These are phyloP conservation scores for Pollachius pollachius DNA, from an alignment of 2,113 vertebrate species.

Conservation along the genomic window DNA sequence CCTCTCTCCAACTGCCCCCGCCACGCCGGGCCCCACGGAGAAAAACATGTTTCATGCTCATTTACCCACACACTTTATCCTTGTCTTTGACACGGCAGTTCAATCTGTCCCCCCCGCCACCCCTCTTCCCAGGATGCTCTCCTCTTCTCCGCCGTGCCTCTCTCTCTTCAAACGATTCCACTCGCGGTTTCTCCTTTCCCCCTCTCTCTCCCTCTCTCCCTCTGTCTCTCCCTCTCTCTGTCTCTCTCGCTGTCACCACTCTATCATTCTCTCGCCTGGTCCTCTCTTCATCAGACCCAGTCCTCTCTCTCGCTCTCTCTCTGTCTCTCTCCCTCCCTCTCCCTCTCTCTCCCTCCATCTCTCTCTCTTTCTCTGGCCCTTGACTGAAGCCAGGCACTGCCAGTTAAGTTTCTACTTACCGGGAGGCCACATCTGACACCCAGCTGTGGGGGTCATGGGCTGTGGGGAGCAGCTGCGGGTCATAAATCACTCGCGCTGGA, in stretches of 20 bases:
- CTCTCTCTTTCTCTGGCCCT: conserved; percentile 30
- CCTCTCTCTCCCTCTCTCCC: conserved; percentile 8
- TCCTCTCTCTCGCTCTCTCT: not conserved
- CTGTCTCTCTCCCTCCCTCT: conserved; percentile 35
- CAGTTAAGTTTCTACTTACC: conserved; percentile 69
- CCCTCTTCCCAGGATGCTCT: not conserved
- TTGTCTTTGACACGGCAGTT: conserved; percentile 3
- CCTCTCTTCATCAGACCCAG: not conserved
- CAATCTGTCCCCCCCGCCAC: not conserved
- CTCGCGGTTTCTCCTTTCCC: not conserved
- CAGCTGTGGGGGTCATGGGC: conserved; percentile 72
- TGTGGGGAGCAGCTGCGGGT: conserved; percentile 68
- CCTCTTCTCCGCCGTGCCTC: not conserved
- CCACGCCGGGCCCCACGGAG: not conserved
- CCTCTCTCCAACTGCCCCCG: not conserved
- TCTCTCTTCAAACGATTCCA: not conserved
- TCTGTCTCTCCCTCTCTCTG: conserved; percentile 1
- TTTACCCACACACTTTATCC: conserved; percentile 2
- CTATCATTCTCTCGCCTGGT: not conserved
- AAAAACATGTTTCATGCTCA: conserved; percentile 7
- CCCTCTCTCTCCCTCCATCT: conserved; percentile 21
- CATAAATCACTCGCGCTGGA: conserved; percentile 72
- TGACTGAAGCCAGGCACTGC: conserved; percentile 59
- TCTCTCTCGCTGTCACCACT: not conserved
- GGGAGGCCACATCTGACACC: conserved; percentile 74